Conservation (phyloP, 1,140 invertebrate genomes). For the Pseudomyrmex pallidus region DNA sequence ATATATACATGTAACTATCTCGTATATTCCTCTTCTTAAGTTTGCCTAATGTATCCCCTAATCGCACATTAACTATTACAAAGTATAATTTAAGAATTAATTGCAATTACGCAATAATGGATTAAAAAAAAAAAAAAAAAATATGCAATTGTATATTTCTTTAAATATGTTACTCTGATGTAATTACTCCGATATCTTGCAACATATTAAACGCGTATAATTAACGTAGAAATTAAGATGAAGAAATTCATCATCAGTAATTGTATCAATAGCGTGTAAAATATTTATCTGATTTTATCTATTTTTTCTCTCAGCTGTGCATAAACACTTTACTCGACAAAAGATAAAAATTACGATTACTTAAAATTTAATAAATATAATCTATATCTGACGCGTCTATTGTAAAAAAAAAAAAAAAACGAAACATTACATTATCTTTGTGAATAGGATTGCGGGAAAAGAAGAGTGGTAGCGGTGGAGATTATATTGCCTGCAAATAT, state of each 20-base stretch:
- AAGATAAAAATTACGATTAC: constrained; percentile 11
- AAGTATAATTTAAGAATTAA: neutral
- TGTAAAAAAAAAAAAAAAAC: constrained; percentile 4
- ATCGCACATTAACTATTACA: constrained; percentile 29
- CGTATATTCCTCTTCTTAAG: constrained; percentile 27
- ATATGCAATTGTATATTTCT: neutral
- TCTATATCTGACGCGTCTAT: too few relatives aligned
- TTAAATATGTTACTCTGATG: neutral
- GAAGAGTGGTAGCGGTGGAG: constrained; percentile 5
- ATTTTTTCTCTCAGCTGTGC: neutral
- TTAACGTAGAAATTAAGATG: neutral
- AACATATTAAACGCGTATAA: constrained; percentile 10
- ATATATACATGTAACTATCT: constrained; percentile 25
- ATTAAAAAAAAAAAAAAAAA: neutral
- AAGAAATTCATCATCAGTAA: neutral
- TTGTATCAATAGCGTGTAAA: neutral
- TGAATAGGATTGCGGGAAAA: constrained; percentile 12
- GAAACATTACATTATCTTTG: neutral
- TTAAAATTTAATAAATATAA: too few relatives aligned
- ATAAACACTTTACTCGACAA: neutral
- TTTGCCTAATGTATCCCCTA: constrained; percentile 40
- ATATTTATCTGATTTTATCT: neutral
- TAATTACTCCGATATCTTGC: constrained; percentile 4
- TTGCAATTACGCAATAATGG: neutral
- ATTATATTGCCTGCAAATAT: constrained; percentile 72